These are phyloP conservation scores for Menidia beryllina DNA, from an alignment of 2,113 vertebrate genomes.

Conservation along the genomic window DNA sequence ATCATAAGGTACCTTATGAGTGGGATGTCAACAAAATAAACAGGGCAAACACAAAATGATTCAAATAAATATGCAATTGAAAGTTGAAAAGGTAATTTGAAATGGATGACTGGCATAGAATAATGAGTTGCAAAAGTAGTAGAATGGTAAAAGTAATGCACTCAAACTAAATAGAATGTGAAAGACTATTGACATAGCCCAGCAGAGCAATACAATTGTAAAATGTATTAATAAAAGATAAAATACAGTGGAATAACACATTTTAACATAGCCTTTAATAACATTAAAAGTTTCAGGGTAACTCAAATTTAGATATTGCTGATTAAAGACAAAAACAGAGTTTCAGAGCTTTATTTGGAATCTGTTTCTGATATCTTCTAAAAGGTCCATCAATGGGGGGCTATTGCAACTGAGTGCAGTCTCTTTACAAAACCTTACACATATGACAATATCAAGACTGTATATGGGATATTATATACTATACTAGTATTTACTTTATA, in stretches of 20 bases:
- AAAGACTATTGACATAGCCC: too few relatives aligned
- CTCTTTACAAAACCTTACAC: neutral
- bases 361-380: constrained; percentile 20
- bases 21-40: neutral
- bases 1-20: neutral
- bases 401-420: neutral
- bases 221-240: too few relatives aligned
- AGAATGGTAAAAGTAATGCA: too few relatives aligned
- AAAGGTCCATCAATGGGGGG: constrained; percentile 6
- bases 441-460: too few relatives aligned
- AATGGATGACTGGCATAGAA: neutral
- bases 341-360: constrained; percentile 5
- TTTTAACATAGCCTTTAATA: neutral
- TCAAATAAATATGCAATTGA: neutral
- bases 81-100: neutral
- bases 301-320: neutral
- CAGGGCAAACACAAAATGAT: neutral
- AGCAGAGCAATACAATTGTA: too few relatives aligned
- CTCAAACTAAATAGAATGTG: too few relatives aligned
- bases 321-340: neutral
- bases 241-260: neutral
- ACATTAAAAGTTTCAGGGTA: neutral
- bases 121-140: too few relatives aligned
- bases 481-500: neutral
- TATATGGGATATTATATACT: neutral